Evolutionary conservation across 2,113 vertebrate species (phyloP).

Genomic region (Diphyllodes magnificus): DNA sequence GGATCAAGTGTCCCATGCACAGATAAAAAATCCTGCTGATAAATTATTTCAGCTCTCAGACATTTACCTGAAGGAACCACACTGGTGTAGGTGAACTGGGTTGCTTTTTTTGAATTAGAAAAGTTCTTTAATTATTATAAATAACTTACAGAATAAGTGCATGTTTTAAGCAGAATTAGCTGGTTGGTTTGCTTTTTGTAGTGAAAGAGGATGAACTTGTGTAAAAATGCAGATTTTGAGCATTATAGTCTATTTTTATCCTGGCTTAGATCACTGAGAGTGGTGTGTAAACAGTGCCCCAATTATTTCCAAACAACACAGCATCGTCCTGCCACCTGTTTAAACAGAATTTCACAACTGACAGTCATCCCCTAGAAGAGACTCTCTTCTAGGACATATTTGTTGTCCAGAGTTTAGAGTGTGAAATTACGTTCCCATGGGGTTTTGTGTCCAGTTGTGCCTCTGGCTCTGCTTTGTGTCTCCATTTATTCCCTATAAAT

Average conservation of each 20-base stretch:
- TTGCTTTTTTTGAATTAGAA: neutral
- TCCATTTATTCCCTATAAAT: conserved; percentile 5
- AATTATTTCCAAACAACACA: conserved; percentile 33
- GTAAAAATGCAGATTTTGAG: neutral
- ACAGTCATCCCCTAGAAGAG: neutral
- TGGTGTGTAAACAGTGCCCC: conserved; percentile 7
- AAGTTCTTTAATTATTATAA: neutral
- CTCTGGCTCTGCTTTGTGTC: neutral
- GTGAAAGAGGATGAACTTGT: neutral
- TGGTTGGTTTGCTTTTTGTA: neutral
- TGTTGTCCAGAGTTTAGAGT: conserved; percentile 35
- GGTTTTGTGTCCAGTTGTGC: conserved; percentile 40
- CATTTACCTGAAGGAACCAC: neutral
- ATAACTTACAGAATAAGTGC: neutral
- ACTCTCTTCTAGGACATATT: neutral
- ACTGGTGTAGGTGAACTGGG: neutral
- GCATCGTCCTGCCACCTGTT: neutral
- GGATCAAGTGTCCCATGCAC: neutral
- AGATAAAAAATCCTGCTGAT: neutral
- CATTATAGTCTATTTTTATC: neutral
- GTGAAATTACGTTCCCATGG: neutral
- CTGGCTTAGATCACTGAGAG: neutral
- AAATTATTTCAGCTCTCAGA: neutral
- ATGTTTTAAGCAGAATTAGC: neutral
- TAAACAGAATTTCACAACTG: conserved; percentile 19